Conservation (phyloP, 2,888 invertebrate species). For the Drosophila cognata region DNA sequence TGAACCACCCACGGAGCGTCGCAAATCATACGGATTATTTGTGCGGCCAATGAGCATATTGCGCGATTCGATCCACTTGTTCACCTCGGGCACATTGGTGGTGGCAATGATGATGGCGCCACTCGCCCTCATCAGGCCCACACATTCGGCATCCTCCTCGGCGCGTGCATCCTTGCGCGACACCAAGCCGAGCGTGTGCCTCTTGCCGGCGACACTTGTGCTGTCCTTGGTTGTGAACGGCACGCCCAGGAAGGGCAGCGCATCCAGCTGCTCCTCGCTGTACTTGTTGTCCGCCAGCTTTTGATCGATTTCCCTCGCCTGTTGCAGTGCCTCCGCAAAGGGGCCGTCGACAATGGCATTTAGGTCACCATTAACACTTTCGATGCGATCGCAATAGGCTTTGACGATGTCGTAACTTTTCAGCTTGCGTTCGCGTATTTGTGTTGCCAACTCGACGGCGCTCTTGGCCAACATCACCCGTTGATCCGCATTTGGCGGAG, state of each 20-base stretch:
- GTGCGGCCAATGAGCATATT: slow-evolving; percentile 96
- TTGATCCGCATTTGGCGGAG: slow-evolving; percentile 65
- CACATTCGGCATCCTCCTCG: slow-evolving; percentile 91
- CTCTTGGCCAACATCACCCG: slow-evolving; percentile 86
- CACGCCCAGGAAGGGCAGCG: slow-evolving; percentile 93
- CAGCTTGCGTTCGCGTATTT: slow-evolving; percentile 88
- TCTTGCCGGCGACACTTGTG: slow-evolving; percentile 90
- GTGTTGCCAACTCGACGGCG: slow-evolving; percentile 88
- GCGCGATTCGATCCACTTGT: slow-evolving; percentile 95
- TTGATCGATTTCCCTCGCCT: slow-evolving; percentile 91
- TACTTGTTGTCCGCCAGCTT: slow-evolving; percentile 87
- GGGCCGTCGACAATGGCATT: slow-evolving; percentile 94
- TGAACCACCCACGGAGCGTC: slow-evolving; percentile 95
- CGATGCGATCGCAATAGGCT: slow-evolving; percentile 91
- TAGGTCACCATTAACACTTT: slow-evolving; percentile 89
- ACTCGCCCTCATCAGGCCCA: slow-evolving; percentile 89
- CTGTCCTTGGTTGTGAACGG: slow-evolving; percentile 97
- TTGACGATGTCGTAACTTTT: slow-evolving; percentile 89
- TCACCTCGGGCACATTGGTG: slow-evolving; percentile 97
- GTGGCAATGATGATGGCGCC: slow-evolving; percentile 95
- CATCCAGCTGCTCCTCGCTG: slow-evolving; percentile 87
- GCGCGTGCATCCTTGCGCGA: slow-evolving; percentile 88
- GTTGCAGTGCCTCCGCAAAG: slow-evolving; percentile 91
- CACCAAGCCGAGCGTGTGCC: slow-evolving; percentile 89
- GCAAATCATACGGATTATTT: slow-evolving; percentile 95